Evolutionary conservation across 2,113 vertebrate species (phyloP).

Genomic region (Labeo rohita): DNA sequence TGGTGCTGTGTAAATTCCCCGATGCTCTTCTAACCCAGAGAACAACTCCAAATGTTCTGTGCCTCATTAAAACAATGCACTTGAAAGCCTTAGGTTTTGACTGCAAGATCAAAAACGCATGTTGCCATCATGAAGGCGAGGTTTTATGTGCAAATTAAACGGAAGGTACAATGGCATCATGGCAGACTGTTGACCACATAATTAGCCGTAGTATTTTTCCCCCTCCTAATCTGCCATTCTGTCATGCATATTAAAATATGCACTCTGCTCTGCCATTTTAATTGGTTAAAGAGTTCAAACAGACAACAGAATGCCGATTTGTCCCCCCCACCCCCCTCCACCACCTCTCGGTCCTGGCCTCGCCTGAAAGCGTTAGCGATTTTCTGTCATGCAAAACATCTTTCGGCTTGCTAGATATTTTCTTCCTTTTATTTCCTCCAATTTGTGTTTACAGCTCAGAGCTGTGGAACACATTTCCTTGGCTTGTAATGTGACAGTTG

Average conservation of each 20-base stretch:
- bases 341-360: conserved; percentile 55
- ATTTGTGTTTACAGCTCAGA: conserved; percentile 66
- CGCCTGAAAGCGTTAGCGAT: conserved; percentile 64
- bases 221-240: conserved; percentile 64
- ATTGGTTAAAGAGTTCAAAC: conserved; percentile 74
- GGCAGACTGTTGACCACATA: conserved; percentile 69
- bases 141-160: conserved; percentile 68
- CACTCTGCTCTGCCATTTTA: conserved; percentile 70
- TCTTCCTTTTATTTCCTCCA: conserved; percentile 22
- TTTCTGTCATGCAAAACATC: conserved; percentile 64
- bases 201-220: conserved; percentile 64
- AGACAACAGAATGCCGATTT: conserved; percentile 59
- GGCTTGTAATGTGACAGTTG: conserved; percentile 76
- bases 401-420: conserved; percentile 56
- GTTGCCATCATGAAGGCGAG: conserved; percentile 63
- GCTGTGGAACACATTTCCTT: conserved; percentile 60
- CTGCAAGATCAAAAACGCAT: conserved; percentile 66
- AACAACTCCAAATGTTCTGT: conserved; percentile 61
- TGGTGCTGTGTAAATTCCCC: conserved; percentile 45
- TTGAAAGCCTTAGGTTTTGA: conserved; percentile 68
- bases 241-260: conserved; percentile 72
- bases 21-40: conserved; percentile 54
- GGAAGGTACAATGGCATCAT: conserved; percentile 61
- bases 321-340: background rate
- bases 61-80: conserved; percentile 72